phyloP scores from a whole-genome alignment of 2,113 vertebrate genomes.

The Zapus hudsonius region DNA sequence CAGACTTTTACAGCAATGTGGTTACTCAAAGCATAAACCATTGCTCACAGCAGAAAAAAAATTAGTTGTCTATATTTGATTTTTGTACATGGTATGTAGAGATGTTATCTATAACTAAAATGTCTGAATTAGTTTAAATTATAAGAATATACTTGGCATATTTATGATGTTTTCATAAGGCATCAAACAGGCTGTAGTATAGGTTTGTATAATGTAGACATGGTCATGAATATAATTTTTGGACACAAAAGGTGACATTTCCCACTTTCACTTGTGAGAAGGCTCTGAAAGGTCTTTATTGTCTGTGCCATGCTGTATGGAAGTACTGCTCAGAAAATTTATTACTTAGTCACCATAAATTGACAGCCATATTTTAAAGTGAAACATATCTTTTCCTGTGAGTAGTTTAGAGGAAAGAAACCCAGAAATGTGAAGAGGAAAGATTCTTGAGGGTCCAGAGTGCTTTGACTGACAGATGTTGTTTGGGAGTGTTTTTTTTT shows the following conservation, averaged over 20 bases:
- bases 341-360: background rate
- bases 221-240: background rate
- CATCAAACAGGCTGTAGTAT: background rate
- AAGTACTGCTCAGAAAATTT: slow-evolving; percentile 5
- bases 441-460: background rate
- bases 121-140: background rate
- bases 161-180: background rate
- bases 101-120: background rate
- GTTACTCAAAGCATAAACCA: background rate
- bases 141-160: background rate
- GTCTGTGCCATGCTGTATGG: background rate
- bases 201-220: background rate
- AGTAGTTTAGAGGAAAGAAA: slow-evolving; percentile 34
- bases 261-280: background rate
- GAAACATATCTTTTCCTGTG: background rate
- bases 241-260: background rate
- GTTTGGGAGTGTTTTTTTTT: background rate
- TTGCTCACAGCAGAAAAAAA: background rate
- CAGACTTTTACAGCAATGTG: background rate
- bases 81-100: background rate
- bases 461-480: background rate
- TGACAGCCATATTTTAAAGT: background rate
- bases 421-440: background rate
- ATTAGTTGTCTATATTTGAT: background rate
- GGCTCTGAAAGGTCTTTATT: background rate